Evolutionary conservation across 2,797 vertebrate genomes (phyloP), one percentile per base, ranked within the genome.

Genomic region (Epinephelus coioides): DNA sequence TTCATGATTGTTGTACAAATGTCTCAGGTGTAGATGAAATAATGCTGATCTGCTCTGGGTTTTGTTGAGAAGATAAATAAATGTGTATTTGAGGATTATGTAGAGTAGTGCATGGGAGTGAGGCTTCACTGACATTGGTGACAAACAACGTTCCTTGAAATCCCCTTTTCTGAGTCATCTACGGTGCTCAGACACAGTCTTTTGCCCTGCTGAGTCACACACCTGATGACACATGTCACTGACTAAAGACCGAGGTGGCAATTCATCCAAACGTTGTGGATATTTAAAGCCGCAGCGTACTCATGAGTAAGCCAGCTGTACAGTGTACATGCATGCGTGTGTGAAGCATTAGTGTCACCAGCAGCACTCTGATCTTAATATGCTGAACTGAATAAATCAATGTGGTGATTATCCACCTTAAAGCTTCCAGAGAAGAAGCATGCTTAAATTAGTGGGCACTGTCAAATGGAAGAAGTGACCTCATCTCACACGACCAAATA

Each of bases 141-240:
- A 64, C 11, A 8, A 43, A 15, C 21, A 25, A n/a, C 54, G 11
- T 25, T 59, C 5, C 40, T 13, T 50, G 27, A 57, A 19, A 60
- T 59, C 21, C 23, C 10, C 18, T 68, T 43, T 69, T 12, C 21
- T 11, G 18, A 44, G 19, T 61, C 25, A 14, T 55, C 38, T n/a
- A 10, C 1, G 1, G 4, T 0, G 13, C 46, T 34, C 19, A 19
- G 40, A 50, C 30, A 38, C 19, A 40, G 2, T 46, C 49, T 13
- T 57, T 59, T 1, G 38, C 13, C 25, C 23, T 19, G 59, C 19
- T 49, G 81, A 81, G 78, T 77, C 51, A 85, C 61, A 43, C 17
- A 30, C 69, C 40, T 10, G 56, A 47, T 60, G 69, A 34, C 34
- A 34, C 6, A 34, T 17, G 15, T 73, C 62, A 66, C 62, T 49